Percentiles rank a stretch among this genome's conserved stretches.
Conservation (phyloP, 2,797 vertebrate genomes). For the Fundulus diaphanus region DNA sequence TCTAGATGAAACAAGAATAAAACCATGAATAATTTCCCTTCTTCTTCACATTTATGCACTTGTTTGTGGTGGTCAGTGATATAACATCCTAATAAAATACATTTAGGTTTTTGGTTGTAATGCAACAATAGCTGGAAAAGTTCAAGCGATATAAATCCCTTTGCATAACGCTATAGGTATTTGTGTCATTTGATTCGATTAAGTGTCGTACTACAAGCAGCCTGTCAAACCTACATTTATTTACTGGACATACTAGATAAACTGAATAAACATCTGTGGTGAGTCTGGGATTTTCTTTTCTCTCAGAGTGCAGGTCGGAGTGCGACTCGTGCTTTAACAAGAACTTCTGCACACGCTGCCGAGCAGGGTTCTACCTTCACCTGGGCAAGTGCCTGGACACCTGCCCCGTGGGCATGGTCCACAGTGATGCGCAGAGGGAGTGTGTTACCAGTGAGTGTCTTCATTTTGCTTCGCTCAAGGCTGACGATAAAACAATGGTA, state of each 20-base stretch:
- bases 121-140: neutral
- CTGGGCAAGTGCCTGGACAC: slow-evolving; percentile 96
- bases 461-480: slow-evolving; percentile 5
- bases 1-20: neutral
- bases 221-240: neutral
- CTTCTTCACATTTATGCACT: neutral
- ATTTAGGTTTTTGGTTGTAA: neutral
- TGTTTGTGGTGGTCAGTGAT: neutral
- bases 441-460: slow-evolving; percentile 83
- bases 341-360: slow-evolving; percentile 99
- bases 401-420: slow-evolving; percentile 92
- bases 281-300: slow-evolving; percentile 68
- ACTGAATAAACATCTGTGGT: slow-evolving; percentile 64
- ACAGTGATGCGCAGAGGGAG: slow-evolving; percentile 92
- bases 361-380: slow-evolving; percentile 94
- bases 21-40: neutral
- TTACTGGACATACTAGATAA: slow-evolving; percentile 47
- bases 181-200: neutral
- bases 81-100: too few relatives aligned
- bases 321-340: slow-evolving; percentile 99
- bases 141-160: neutral
- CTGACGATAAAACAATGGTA: neutral
- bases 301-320: slow-evolving; percentile 95
- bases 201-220: neutral
- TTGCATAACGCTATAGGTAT: slow-evolving; percentile 1